Conservation (phyloP, 2,888 invertebrate species). For the Stramonita haemastoma region DNA sequence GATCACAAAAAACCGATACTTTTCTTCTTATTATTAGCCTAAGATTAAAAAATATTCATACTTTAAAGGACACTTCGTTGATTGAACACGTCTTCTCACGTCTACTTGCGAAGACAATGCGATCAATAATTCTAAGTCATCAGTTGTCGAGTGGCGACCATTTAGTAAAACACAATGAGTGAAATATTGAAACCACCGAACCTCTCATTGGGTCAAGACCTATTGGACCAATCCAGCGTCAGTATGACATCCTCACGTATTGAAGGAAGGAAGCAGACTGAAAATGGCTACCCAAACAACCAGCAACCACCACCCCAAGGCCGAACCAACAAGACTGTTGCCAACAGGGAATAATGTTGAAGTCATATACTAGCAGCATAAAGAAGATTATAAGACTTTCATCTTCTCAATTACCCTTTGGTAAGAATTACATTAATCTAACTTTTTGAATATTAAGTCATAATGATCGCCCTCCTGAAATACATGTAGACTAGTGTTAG, state of each 20-base stretch:
- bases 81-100: not conserved
- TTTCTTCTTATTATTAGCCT: not conserved
- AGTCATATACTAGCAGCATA: constrained; percentile 97
- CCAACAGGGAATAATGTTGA: constrained; percentile 98
- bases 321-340: constrained; percentile 96
- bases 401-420: constrained; percentile 98
- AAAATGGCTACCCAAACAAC: constrained; percentile 63
- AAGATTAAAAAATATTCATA: not conserved
- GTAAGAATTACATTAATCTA: constrained; percentile 71
- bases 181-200: not conserved
- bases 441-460: not conserved
- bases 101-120: not conserved
- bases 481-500: too few relatives aligned
- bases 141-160: not conserved
- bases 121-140: not conserved
- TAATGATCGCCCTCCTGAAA: too few relatives aligned
- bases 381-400: constrained; percentile 99
- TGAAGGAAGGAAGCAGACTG: constrained; percentile 30
- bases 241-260: constrained; percentile 18
- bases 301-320: constrained; percentile 66
- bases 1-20: not conserved
- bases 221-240: constrained; percentile 37
- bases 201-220: constrained; percentile 35
- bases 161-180: not conserved
- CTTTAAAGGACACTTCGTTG: not conserved